Evolutionary conservation across 23 tunicate genomes (phyloP), one percentile per base, ranked within the genome.

Genomic region (Trididemnum miniatum): DNA sequence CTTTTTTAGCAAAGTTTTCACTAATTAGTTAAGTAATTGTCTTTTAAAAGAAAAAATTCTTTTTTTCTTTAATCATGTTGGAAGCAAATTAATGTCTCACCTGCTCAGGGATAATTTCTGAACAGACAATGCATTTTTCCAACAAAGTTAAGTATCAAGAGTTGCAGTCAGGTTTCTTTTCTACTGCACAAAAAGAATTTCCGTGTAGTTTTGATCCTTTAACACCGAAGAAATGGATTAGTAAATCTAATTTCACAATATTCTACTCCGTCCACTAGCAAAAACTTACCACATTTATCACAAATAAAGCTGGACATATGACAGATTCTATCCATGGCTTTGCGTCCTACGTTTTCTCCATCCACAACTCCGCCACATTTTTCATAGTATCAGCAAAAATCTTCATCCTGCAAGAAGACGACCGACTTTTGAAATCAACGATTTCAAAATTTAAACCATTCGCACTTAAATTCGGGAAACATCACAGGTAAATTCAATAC

Each of bases 271-370:
- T n/a, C n/a, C n/a, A n/a, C n/a, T n/a, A n/a, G 15, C 54, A 44
- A 44, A 44, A 44, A 7, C 97, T 83, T 91, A 87, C 92, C 65
- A 78, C 99, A 96, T 7, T 81, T 88, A 9, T 20, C 34, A 73
- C 99, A 96, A 65, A 51, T 63, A 44, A 96, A 89, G 88, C 99
- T 91, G 1, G 62, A 65, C 29, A 96, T 87, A 71, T 96, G 99
- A 54, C 31, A 96, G 65, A 87, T 76, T 24, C 80, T 85, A 69
- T 89, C 97, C 90, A 96, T 67, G 2, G 99, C 99, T 1, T 81
- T 84, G 71, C 98, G 88, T n/a, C 98, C 98, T 20, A 81, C 91
- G 34, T 88, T 80, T 80, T 93, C 98, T 22, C 98, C 98, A 80
- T 93, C 98, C 28, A 93, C 98, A 25, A 84, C 82, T 25, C 72